phyloP scores from a whole-genome alignment of 2,113 vertebrate genomes.

The Capra hircus region DNA sequence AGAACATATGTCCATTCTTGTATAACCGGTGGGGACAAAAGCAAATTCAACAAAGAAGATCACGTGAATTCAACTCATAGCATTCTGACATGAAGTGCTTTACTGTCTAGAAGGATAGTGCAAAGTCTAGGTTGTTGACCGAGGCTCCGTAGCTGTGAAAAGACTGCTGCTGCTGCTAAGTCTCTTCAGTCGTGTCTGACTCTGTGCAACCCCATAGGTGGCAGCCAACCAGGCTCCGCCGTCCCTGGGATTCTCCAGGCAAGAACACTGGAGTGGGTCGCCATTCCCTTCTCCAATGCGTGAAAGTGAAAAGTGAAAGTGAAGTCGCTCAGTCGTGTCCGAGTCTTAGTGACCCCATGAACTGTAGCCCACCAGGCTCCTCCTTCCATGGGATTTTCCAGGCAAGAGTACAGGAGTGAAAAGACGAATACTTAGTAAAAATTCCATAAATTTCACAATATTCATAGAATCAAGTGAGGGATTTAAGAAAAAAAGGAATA shows the following conservation, averaged over 20 bases:
- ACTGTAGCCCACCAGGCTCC: no score
- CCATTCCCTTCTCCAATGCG: no score
- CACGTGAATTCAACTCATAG: background rate
- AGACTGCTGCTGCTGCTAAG: background rate
- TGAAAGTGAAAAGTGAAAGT: no score
- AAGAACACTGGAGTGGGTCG: no score
- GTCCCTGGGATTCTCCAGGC: no score
- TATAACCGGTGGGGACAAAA: background rate
- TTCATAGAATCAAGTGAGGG: background rate
- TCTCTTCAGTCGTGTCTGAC: rapidly evolving
- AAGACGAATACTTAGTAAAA: background rate
- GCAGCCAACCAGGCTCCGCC: no score
- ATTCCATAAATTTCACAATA: background rate
- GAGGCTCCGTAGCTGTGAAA: background rate
- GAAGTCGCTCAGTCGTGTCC: rapidly evolving
- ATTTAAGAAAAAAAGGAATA: background rate
- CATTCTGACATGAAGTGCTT: background rate
- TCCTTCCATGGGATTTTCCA: no score
- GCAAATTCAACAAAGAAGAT: background rate
- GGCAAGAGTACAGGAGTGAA: no score
- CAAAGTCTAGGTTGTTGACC: background rate
- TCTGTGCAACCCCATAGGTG: rapidly evolving
- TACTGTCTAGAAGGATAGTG: background rate
- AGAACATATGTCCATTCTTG: background rate
- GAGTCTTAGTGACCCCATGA: no score